Percentiles rank a stretch among this genome's conserved stretches.
phyloP scores from a whole-genome alignment of 1,140 invertebrate species.

The Camponotus vicinus region DNA sequence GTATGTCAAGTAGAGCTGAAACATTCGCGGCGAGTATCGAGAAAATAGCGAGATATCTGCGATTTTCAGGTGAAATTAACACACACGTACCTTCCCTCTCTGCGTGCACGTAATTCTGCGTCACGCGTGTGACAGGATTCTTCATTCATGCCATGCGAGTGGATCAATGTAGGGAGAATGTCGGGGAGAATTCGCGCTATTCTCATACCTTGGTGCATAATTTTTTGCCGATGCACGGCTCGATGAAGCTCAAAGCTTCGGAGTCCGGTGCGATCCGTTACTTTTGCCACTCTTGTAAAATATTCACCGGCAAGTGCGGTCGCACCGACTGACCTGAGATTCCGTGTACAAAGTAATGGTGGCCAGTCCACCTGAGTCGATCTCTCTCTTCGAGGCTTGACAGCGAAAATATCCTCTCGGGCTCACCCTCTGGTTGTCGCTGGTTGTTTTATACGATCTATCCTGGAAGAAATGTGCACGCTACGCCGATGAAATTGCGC shows the following conservation, averaged over 20 bases:
- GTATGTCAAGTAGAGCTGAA: too few species aligned
- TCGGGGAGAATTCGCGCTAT: background rate
- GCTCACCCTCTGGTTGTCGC: background rate
- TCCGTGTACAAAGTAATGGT: background rate
- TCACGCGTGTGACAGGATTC: background rate
- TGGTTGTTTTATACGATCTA: slow-evolving; percentile 8
- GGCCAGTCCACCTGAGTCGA: slow-evolving; percentile 2
- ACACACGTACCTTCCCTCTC: too few species aligned
- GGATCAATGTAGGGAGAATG: background rate
- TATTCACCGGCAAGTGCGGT: slow-evolving; percentile 24
- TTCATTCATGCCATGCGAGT: slow-evolving; percentile 27
- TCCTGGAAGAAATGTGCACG: background rate
- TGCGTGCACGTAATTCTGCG: background rate
- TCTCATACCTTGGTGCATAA: slow-evolving; percentile 16
- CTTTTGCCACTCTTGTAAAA: slow-evolving; percentile 46
- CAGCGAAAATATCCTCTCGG: slow-evolving; percentile 25
- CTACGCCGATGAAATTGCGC: background rate
- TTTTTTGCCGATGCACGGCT: slow-evolving; percentile 36
- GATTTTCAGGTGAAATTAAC: background rate
- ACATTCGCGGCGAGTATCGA: background rate
- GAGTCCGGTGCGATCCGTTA: slow-evolving; percentile 19
- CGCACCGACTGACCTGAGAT: background rate
- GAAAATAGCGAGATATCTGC: background rate
- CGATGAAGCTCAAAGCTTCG: slow-evolving; percentile 37
- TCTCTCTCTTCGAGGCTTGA: background rate